These are phyloP conservation scores for Gallinago solitaria DNA, from an alignment of 2,797 vertebrate genomes.

Conservation along the genomic window DNA sequence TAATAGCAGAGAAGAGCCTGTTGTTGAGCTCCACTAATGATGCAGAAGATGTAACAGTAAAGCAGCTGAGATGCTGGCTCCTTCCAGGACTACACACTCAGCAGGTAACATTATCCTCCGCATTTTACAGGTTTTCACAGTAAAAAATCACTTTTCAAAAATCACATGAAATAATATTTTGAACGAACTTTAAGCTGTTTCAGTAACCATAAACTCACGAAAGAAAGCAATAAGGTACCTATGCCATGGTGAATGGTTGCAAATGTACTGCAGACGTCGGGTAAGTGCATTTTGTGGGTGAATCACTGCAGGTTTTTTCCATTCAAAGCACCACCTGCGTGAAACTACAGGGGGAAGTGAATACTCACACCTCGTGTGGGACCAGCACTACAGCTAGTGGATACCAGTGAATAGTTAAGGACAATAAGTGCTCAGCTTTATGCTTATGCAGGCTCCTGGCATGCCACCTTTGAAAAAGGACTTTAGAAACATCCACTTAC, in stretches of 20 bases:
- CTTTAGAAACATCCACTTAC: neutral
- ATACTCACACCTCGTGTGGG: neutral
- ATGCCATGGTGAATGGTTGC: neutral
- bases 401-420: neutral
- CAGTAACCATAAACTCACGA: neutral
- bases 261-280: neutral
- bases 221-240: neutral
- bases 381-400: neutral
- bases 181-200: neutral
- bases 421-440: neutral
- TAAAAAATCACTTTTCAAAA: neutral
- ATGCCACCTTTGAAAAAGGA: neutral
- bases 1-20: conserved; percentile 10
- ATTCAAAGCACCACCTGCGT: neutral
- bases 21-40: conserved; percentile 3
- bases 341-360: neutral
- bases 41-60: neutral
- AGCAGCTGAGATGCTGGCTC: neutral
- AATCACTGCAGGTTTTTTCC: neutral
- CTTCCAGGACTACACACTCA: neutral
- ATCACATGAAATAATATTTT: neutral
- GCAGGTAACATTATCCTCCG: neutral
- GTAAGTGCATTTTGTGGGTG: neutral
- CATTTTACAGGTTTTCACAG: neutral
- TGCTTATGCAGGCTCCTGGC: neutral